Conservation (phyloP, 1,140 invertebrate genomes). For the Calliopsis andreniformis region DNA sequence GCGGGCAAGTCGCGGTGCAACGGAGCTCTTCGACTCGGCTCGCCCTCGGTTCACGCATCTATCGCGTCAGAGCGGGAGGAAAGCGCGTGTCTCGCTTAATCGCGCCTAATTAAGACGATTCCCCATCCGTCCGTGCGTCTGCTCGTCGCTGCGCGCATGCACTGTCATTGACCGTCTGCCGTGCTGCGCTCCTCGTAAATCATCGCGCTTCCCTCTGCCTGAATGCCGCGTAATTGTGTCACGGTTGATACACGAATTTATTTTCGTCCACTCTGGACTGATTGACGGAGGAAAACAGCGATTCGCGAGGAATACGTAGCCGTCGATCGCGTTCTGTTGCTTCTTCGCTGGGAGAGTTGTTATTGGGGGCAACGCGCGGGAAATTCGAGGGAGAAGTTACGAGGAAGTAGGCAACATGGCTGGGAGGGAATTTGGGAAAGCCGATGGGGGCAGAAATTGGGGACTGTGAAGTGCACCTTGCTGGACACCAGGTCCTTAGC, state of each 20-base stretch:
- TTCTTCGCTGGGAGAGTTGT: neutral
- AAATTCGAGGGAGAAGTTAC: neutral
- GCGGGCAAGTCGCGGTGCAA: constrained; percentile 67
- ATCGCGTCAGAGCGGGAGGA: constrained; percentile 6
- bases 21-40: constrained; percentile 1
- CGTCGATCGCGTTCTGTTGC: neutral
- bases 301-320: neutral
- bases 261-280: constrained; percentile 39
- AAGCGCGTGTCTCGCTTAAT: constrained; percentile 59
- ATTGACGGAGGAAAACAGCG: neutral
- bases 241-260: constrained; percentile 56
- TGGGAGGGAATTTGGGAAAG: neutral
- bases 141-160: constrained; percentile 13
- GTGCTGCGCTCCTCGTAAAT: constrained; percentile 44
- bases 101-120: constrained; percentile 65
- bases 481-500: constrained; percentile 24
- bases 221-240: constrained; percentile 49
- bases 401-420: neutral
- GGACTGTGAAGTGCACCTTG: neutral
- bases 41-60: neutral
- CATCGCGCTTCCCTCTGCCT: constrained; percentile 39
- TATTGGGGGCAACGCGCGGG: neutral
- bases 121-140: constrained; percentile 25
- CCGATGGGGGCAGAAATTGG: neutral
- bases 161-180: constrained; percentile 63